A percentile compares a stretch with the other conserved stretches of the same genome.
phyloP scores from a whole-genome alignment of 2,113 vertebrate genomes.

The Chloroceryle aenea region DNA sequence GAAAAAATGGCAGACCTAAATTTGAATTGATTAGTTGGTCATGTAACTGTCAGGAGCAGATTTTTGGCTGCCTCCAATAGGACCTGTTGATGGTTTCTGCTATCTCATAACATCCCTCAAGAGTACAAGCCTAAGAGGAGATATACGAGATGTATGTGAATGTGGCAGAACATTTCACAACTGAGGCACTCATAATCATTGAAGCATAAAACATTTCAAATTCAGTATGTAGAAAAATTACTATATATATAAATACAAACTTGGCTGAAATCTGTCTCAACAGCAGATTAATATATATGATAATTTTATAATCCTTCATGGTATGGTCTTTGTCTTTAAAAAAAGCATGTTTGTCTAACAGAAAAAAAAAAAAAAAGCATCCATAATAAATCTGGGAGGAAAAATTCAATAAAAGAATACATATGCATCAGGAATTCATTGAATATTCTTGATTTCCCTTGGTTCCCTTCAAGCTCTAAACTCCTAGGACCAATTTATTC shows the following conservation, averaged over 20 bases:
- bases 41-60: neutral
- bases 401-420: slow-evolving; percentile 47
- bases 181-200: neutral
- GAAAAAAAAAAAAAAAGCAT: no score
- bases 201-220: slow-evolving; percentile 28
- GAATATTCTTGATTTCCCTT: slow-evolving; percentile 69
- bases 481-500: slow-evolving; percentile 6
- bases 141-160: neutral
- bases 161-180: slow-evolving; percentile 1
- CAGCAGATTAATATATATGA: slow-evolving; percentile 55
- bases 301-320: slow-evolving; percentile 62
- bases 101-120: neutral
- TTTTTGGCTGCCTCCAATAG: neutral
- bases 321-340: neutral
- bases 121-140: neutral
- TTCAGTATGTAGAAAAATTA: slow-evolving; percentile 1
- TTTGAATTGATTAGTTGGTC: slow-evolving; percentile 14
- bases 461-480: slow-evolving; percentile 44
- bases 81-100: neutral
- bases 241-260: slow-evolving; percentile 33
- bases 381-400: slow-evolving; percentile 40
- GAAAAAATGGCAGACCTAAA: neutral
- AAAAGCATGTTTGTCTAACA: slow-evolving; percentile 11
- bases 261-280: slow-evolving; percentile 15
- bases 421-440: slow-evolving; percentile 44